Evolutionary conservation across 2,888 invertebrate species (phyloP).

Genomic region (Heteromurus nitidus): DNA sequence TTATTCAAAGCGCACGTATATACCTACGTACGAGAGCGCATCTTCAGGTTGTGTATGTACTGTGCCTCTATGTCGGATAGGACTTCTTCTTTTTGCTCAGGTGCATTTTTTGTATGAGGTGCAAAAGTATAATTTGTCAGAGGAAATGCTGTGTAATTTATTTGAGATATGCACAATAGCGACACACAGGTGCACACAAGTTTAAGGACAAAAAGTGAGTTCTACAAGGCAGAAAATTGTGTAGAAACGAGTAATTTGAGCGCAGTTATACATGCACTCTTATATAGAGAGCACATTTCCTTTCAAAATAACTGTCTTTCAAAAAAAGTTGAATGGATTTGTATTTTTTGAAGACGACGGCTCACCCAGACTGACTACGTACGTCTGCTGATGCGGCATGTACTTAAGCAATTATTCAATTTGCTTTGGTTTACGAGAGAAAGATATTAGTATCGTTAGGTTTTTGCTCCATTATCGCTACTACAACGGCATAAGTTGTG

Average conservation of each 20-base stretch:
- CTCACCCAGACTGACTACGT: slow-evolving; percentile 31
- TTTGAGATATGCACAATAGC: too few species aligned
- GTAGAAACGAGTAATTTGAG: too few species aligned
- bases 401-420: slow-evolving; percentile 45
- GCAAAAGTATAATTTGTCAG: too few species aligned
- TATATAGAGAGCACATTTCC: neutral
- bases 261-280: too few species aligned
- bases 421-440: slow-evolving; percentile 52
- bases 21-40: too few species aligned
- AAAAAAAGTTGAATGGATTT: too few species aligned
- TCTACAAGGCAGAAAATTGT: too few species aligned
- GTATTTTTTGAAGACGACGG: slow-evolving; percentile 19
- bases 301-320: neutral
- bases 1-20: slow-evolving; percentile 9
- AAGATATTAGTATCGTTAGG: too few species aligned
- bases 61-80: neutral
- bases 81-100: neutral
- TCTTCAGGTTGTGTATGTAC: too few species aligned
- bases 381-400: neutral
- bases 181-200: neutral
- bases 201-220: slow-evolving; percentile 26
- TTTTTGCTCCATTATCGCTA: slow-evolving; percentile 6
- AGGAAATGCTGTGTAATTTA: too few species aligned
- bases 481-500: too few species aligned
- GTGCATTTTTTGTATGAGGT: neutral